Evolutionary conservation across 2,113 vertebrate genomes (phyloP).

Genomic region (Thalassarche chlororhynchos): DNA sequence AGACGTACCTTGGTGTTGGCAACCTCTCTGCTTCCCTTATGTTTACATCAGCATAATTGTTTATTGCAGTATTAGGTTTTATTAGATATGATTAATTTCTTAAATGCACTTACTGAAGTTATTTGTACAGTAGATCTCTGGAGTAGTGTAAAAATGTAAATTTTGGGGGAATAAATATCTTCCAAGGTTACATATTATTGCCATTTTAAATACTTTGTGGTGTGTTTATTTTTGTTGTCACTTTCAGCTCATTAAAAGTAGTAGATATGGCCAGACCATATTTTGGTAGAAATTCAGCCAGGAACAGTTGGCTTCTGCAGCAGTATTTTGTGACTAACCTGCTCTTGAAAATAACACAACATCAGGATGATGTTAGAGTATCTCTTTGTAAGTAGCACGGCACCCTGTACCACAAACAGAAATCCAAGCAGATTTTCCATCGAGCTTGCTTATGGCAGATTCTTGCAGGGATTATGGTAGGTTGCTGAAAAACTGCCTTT

Average conservation of each 20-base stretch:
- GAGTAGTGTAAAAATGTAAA: background rate
- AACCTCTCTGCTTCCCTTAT: background rate
- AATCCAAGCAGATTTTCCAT: background rate
- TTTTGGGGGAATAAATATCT: background rate
- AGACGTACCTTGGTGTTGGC: background rate
- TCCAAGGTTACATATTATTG: background rate
- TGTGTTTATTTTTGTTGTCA: background rate
- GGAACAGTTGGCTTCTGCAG: background rate
- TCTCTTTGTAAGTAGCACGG: background rate
- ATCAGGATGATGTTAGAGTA: background rate
- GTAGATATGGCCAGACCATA: background rate
- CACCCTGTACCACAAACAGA: background rate
- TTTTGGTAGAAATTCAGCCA: background rate
- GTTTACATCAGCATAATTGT: background rate
- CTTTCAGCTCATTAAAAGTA: background rate
- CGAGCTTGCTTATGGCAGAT: rapidly evolving
- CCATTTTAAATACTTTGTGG: background rate
- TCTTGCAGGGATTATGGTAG: background rate
- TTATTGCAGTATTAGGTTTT: background rate
- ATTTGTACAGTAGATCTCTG: background rate
- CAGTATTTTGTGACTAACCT: background rate
- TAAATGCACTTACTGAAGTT: background rate
- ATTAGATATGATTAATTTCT: background rate
- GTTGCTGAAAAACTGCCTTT: background rate
- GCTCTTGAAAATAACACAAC: background rate